Percentiles rank a stretch among this genome's conserved stretches.
These are phyloP conservation scores for Muscidifurax raptorellus DNA, from an alignment of 1,140 invertebrate species.

Conservation along the genomic window DNA sequence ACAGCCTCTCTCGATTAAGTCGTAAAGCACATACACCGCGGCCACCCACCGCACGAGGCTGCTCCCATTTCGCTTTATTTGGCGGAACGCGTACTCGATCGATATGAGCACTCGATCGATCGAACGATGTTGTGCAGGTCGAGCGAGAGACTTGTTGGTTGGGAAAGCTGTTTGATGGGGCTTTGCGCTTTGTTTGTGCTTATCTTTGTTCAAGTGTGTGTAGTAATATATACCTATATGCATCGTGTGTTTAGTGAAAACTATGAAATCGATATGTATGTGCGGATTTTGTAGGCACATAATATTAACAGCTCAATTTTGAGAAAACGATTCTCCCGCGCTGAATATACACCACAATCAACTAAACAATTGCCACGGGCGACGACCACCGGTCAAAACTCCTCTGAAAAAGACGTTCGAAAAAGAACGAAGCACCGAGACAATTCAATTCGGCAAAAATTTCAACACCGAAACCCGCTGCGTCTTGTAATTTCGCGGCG, in stretches of 20 bases:
- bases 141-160: too few species aligned
- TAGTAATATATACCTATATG: neutral
- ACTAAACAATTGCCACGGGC: neutral
- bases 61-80: conserved; percentile 26
- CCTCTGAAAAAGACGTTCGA: neutral
- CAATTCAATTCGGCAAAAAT: conserved; percentile 23
- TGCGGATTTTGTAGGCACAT: neutral
- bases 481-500: conserved; percentile 37
- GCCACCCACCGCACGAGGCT: neutral
- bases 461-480: neutral
- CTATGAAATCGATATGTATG: neutral
- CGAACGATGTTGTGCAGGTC: too few species aligned
- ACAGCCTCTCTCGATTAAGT: neutral
- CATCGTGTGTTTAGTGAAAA: neutral
- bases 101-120: neutral
- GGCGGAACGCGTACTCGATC: neutral
- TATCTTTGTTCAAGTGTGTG: too few species aligned
- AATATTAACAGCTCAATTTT: neutral
- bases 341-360: neutral
- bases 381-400: too few species aligned
- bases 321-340: neutral
- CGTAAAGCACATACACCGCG: neutral
- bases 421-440: neutral
- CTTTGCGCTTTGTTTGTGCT: too few species aligned
- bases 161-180: too few species aligned